Base-by-base conservation (phyloP, 2,888 invertebrate species). In the Drosophila monieri region DNA sequence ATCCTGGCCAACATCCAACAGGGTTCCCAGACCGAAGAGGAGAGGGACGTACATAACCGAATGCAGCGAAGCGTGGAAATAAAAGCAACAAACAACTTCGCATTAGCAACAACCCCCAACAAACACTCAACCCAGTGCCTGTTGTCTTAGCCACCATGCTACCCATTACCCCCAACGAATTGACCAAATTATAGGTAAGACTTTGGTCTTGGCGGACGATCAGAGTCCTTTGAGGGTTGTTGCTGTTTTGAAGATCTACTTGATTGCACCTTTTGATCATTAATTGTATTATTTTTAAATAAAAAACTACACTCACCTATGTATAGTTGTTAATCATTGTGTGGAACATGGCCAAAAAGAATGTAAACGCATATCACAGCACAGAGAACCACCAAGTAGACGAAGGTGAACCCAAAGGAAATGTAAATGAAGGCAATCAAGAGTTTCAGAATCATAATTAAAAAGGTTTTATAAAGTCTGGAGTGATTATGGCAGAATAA, bases 81-180 rank as follows among this genome's bases (percentile, higher is more conserved):
- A 35, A 43, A 68, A 66, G 35, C 58, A 61, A 57, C 41, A 64
- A 25, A 44, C 30, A 69, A 32, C 37, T 23, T 39, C 30, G 46
- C 52, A 61, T 57, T 65, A 18, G 56, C 64, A 75, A 78, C 75
- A 73, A 78, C 66, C 64, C 73, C 62, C 60, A 76, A 52, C 14
- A 56, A 55, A 27, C 30, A 62, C 47, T 57, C 53, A 74, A 78
- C 66, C 51, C 37, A 64, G 21, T 39, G 70, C 68, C 74, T 59
- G 79, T 83, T 80, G 83, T 80, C 80, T 80, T 66, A 69, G 73
- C 67, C 66, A 25, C 32, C 18, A 41, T 15, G 35, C 23, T 6
- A 15, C 37, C 58, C 55, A 59, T 37, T 30, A 23, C 27, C 12
- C 6, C 41, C 53, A 44, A n/a, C 30, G 35, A 66, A 62, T 48